phyloP scores from a whole-genome alignment of 1,140 invertebrate species.

The Rhopalosiphum maidis region DNA sequence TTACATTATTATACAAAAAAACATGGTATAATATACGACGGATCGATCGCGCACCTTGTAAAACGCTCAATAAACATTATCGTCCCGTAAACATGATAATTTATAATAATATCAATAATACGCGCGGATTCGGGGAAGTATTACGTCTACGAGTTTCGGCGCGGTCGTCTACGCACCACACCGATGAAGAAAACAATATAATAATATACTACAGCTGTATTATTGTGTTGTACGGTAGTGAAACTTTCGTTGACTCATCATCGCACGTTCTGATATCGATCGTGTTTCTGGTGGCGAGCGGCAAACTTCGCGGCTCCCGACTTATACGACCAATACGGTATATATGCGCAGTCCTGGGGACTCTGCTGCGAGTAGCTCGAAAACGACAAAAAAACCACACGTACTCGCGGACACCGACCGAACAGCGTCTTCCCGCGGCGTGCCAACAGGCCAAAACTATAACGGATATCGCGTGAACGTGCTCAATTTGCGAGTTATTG shows the following conservation, averaged over 20 bases:
- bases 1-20: background rate
- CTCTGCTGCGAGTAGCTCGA: background rate
- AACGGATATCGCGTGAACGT: background rate
- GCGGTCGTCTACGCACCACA: background rate
- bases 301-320: background rate
- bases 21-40: background rate
- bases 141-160: background rate
- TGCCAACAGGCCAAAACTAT: too few relatives aligned
- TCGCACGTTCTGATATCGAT: conserved; percentile 13
- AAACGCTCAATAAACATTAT: background rate
- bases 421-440: too few relatives aligned
- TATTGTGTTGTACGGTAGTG: background rate
- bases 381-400: background rate
- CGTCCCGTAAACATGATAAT: background rate
- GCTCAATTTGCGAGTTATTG: background rate
- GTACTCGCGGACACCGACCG: too few relatives aligned
- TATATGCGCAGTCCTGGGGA: background rate
- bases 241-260: conserved; percentile 38
- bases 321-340: background rate
- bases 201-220: background rate
- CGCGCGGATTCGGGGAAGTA: background rate
- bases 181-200: background rate
- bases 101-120: background rate
- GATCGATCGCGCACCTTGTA: background rate
- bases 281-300: background rate